Conservation (phyloP, 2,113 vertebrate species). For the Balaenoptera acutorostrata region DNA sequence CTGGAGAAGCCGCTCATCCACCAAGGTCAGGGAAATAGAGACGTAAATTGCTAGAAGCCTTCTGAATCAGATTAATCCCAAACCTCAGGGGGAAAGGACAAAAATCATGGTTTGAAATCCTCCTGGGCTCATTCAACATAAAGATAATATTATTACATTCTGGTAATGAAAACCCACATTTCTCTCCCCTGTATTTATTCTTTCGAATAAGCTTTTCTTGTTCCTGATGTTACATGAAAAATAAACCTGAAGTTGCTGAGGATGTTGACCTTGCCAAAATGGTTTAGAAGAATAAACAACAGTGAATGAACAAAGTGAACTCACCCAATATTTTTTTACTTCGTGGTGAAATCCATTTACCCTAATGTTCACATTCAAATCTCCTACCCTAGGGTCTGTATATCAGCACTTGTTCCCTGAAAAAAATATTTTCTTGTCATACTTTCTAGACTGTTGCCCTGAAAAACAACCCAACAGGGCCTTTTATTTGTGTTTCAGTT, state of each 20-base stretch:
- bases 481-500: slow-evolving; percentile 56
- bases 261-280: slow-evolving; percentile 4
- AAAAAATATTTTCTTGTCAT: neutral
- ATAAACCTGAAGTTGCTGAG: slow-evolving; percentile 37
- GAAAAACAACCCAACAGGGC: neutral
- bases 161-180: neutral
- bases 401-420: neutral
- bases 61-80: neutral
- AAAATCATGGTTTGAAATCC: neutral
- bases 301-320: neutral
- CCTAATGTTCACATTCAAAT: slow-evolving; percentile 5
- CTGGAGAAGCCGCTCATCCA: neutral
- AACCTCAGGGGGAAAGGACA: neutral
- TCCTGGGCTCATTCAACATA: neutral
- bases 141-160: neutral
- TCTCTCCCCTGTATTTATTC: slow-evolving; percentile 49
- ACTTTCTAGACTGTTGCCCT: neutral
- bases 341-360: neutral
- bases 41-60: neutral
- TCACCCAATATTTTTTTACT: neutral
- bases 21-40: neutral
- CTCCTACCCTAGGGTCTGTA: neutral
- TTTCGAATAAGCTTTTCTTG: slow-evolving; percentile 55
- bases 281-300: slow-evolving; percentile 41
- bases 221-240: slow-evolving; percentile 55